Base-by-base conservation (phyloP, 37 sponge, comb jelly and placozoan species). In the Agelas oroides region DNA sequence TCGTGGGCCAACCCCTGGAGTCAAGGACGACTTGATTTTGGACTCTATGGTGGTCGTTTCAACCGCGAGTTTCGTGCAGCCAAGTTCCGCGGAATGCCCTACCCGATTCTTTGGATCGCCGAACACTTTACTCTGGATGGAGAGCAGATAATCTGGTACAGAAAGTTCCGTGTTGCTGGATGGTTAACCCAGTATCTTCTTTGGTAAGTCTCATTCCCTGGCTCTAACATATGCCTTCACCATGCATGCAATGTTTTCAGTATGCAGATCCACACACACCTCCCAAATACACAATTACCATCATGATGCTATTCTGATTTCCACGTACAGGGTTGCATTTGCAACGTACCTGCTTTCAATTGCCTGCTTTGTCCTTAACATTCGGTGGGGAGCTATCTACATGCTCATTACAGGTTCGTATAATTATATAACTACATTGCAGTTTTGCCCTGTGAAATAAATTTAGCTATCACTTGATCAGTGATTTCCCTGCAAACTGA, bases 81-180 rank as follows among this genome's bases (percentile, higher is more conserved):
- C 1, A 73, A 87, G 53, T 75, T 41, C 52, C 77, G 84, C n/a
- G 92, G 92, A 20, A 34, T 76, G 60, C 92, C 92, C 19, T 87
- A 83, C n/a, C 92, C 92, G 1, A 87, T 92, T 53, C 55, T 57
- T 19, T 92, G 88, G 88, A 69, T 92, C 8, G 88, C 83, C 21
- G 92, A 87, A 41, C 59, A 82, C 75, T 87, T 92, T 59, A 82
- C 84, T 14, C 14, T 92, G 1, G 92, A 92, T 72, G 92, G 80
- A 1, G 92, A 87, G 40, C 77, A 89, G 77, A 83, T 92, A 30
- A 70, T 87, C 2, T 95, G 96, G 96, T 90, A 85, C 19, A 75
- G 96, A 46, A 92, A 85, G 66, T 92, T 89, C 77, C 58, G 96
- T 40, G 65, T 67, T 20, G 93, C 93, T 53, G 96, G 96, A 5